Conservation (phyloP, 2,797 vertebrate species). For the Squalus acanthias region DNA sequence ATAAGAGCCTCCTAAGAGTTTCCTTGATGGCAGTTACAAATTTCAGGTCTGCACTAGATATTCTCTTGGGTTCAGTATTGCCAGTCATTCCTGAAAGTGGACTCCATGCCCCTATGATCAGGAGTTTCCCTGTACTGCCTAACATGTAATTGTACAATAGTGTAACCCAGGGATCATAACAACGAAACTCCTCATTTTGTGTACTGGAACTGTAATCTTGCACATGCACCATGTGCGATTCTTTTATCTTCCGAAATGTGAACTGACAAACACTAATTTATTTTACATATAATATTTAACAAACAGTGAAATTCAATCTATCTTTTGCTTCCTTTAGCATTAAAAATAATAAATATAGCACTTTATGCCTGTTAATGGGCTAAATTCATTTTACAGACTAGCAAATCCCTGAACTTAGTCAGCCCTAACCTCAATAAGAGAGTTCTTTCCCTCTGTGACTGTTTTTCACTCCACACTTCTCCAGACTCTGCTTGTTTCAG, state of each 20-base stretch:
- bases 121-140: background rate
- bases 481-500: constrained; percentile 28
- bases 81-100: background rate
- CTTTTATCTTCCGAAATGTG: background rate
- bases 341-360: background rate
- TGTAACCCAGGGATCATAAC: background rate
- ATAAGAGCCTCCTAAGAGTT: background rate
- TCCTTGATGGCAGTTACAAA: background rate
- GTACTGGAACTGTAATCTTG: background rate
- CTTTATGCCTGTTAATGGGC: background rate
- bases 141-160: background rate
- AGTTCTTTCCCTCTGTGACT: constrained; percentile 15
- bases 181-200: background rate
- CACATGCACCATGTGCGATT: background rate
- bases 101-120: background rate
- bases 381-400: background rate
- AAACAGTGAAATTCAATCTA: background rate
- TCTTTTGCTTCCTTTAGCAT: background rate
- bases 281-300: background rate
- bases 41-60: background rate
- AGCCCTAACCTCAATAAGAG: background rate
- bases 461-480: constrained; percentile 20
- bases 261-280: background rate
- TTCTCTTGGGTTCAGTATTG: background rate
- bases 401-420: background rate